phyloP scores from a whole-genome alignment of 2,797 vertebrate species.

The Cyclopterus lumpus region DNA sequence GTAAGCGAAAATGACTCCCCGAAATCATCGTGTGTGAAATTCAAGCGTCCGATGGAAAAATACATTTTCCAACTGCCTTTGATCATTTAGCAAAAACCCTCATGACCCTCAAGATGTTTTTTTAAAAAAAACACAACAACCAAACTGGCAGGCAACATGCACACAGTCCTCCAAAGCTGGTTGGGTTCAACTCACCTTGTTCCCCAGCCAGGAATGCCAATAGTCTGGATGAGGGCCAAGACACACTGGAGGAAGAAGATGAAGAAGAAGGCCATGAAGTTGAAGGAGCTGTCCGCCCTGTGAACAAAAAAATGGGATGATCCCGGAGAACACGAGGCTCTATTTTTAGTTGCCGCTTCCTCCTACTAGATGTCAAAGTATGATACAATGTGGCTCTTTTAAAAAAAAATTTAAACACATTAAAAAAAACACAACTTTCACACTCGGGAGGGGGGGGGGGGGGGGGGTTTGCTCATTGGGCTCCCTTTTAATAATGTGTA shows the following conservation, averaged over 20 bases:
- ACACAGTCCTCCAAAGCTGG: background rate
- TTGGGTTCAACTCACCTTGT: slow-evolving; percentile 86
- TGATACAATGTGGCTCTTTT: background rate
- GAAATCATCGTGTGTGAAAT: slow-evolving; percentile 1
- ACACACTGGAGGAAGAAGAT: slow-evolving; percentile 92
- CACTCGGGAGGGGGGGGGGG: too few species aligned
- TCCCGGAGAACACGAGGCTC: background rate
- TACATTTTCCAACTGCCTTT: background rate
- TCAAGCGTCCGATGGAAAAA: background rate
- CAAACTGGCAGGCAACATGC: background rate
- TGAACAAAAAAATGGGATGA: slow-evolving; percentile 17
- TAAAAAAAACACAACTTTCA: background rate
- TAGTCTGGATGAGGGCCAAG: slow-evolving; percentile 87
- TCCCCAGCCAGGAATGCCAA: slow-evolving; percentile 92
- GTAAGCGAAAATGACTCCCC: background rate
- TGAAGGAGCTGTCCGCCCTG: slow-evolving; percentile 98
- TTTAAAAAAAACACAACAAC: background rate
- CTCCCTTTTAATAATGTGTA: too few species aligned
- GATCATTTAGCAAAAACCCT: slow-evolving; percentile 13
- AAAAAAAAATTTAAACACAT: background rate
- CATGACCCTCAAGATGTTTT: background rate
- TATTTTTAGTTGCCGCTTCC: slow-evolving; percentile 31
- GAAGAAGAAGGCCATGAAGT: slow-evolving; percentile 98
- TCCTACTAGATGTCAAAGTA: background rate
- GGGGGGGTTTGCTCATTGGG: too few species aligned